Percentiles rank a stretch among this genome's conserved stretches.
Evolutionary conservation across 2,888 invertebrate genomes (phyloP).

Genomic region (Paralinhomoeus sp.): DNA sequence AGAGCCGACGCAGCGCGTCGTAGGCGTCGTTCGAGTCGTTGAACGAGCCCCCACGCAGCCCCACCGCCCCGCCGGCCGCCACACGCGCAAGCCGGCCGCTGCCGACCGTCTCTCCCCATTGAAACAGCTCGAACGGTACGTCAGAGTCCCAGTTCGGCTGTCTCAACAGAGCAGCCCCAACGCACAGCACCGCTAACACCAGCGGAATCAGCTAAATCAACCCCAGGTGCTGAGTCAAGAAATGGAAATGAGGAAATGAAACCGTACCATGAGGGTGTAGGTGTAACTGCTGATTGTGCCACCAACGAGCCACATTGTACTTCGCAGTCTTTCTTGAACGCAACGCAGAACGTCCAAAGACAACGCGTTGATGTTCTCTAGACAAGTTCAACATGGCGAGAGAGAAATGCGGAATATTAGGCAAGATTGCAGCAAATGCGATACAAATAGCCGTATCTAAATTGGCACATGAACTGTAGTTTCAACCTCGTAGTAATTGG

Average conservation of each 20-base stretch:
- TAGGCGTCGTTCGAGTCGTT: constrained; percentile 17
- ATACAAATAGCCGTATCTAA: no score
- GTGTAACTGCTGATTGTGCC: not conserved
- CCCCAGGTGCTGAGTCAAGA: no score
- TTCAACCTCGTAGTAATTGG: no score
- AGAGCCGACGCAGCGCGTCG: constrained; percentile 7
- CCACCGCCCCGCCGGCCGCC: not conserved
- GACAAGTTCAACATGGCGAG: no score
- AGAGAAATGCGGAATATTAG: no score
- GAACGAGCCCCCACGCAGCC: constrained; percentile 7
- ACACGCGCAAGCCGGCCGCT: not conserved
- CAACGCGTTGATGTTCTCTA: no score
- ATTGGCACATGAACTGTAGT: no score
- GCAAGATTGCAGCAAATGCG: no score
- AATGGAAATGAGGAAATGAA: not conserved
- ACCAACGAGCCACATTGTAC: not conserved
- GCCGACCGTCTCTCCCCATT: not conserved
- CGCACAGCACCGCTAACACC: not conserved
- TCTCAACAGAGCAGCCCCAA: not conserved
- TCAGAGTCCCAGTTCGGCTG: not conserved
- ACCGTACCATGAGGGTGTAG: not conserved
- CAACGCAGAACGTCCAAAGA: not conserved
- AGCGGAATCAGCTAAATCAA: not conserved
- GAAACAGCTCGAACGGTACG: not conserved
- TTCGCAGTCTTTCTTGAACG: not conserved